These are phyloP conservation scores for Hirtodrosophila cameraria DNA, from an alignment of 2,888 invertebrate species.

Conservation along the genomic window DNA sequence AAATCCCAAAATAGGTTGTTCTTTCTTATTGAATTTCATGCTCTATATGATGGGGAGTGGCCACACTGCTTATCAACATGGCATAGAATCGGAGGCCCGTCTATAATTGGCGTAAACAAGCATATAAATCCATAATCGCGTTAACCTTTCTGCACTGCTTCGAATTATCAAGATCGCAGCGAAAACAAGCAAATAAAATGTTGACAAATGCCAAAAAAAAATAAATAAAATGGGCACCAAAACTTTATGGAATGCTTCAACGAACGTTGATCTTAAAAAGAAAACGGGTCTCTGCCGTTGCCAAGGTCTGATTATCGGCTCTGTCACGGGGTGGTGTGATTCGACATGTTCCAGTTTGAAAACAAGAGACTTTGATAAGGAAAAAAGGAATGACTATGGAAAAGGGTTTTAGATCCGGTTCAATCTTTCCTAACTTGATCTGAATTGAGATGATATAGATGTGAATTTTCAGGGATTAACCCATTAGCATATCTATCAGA, in stretches of 20 bases:
- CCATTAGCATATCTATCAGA: too few species aligned
- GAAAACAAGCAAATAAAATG: conserved; percentile 66
- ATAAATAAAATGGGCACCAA: conserved; percentile 5
- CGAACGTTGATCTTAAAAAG: conserved; percentile 28
- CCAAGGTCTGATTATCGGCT: conserved; percentile 65
- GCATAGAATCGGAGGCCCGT: conserved; percentile 54
- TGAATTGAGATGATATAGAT: too few species aligned
- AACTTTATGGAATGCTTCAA: conserved; percentile 10
- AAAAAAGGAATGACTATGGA: neutral
- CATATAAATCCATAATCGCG: conserved; percentile 65
- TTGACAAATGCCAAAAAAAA: conserved; percentile 16
- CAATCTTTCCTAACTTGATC: too few species aligned
- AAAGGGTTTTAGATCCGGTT: conserved; percentile 28
- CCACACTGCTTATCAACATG: conserved; percentile 45
- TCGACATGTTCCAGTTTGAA: conserved; percentile 13
- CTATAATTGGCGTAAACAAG: conserved; percentile 68
- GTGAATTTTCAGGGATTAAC: too few species aligned
- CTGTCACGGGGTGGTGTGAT: conserved; percentile 37
- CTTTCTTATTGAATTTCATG: conserved; percentile 1
- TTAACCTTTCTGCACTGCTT: conserved; percentile 56
- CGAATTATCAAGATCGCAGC: conserved; percentile 52
- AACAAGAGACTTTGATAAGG: conserved; percentile 24
- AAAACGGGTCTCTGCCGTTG: conserved; percentile 49
- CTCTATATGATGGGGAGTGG: conserved; percentile 39
- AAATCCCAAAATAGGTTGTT: neutral